A percentile compares a stretch with the other conserved stretches of the same genome.
Evolutionary conservation across 2,113 vertebrate genomes (phyloP).

Genomic region (Bujurquina vittata): DNA sequence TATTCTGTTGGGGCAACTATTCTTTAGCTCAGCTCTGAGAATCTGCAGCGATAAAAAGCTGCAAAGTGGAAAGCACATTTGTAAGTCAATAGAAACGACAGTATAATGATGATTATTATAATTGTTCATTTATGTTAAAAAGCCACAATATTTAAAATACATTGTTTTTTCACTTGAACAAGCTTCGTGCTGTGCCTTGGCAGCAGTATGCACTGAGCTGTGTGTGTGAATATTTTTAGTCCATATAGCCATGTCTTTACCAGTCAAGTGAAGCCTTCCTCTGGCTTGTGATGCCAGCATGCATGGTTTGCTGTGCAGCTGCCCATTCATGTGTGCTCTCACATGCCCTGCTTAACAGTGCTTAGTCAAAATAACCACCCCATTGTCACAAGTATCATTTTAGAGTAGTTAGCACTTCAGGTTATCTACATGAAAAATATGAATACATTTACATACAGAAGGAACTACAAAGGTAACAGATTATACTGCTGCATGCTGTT

Average conservation of each 20-base stretch:
- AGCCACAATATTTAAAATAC: not conserved
- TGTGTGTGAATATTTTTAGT: slow-evolving; percentile 38
- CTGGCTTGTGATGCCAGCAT: slow-evolving; percentile 56
- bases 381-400: slow-evolving; percentile 35
- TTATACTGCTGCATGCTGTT: not conserved
- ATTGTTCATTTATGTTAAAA: slow-evolving; percentile 11
- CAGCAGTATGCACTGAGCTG: slow-evolving; percentile 8
- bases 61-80: not conserved
- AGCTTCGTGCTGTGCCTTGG: not conserved
- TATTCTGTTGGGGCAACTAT: not conserved
- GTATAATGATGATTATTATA: not conserved
- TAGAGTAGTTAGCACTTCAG: slow-evolving; percentile 9
- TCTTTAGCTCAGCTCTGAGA: not conserved
- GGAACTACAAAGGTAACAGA: not conserved
- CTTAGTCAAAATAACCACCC: slow-evolving; percentile 58
- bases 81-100: not conserved
- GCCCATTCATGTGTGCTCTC: slow-evolving; percentile 60
- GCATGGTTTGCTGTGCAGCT: slow-evolving; percentile 67
- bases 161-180: not conserved
- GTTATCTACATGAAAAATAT: not conserved
- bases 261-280: slow-evolving; percentile 32
- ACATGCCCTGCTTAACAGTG: slow-evolving; percentile 48
- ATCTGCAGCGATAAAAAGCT: not conserved
- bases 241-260: slow-evolving; percentile 48
- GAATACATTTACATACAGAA: not conserved